Evolutionary conservation across 1,140 invertebrate genomes (phyloP).

Genomic region (Lucilia cuprina): DNA sequence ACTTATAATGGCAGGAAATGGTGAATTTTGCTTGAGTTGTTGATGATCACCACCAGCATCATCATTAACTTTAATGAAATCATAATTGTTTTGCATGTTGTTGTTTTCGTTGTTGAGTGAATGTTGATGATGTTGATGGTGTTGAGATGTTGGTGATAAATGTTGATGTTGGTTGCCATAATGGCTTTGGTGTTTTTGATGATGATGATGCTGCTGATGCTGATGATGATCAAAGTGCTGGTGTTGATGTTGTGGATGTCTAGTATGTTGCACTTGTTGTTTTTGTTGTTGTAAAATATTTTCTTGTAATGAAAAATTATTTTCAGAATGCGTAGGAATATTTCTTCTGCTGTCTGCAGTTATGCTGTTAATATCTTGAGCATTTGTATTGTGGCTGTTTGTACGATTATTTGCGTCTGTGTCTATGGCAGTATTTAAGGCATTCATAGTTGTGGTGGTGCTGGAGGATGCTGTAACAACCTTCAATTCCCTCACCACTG

Average conservation of each 20-base stretch:
- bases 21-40: neutral
- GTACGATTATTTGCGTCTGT: neutral
- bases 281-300: neutral
- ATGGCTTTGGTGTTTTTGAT: conserved; percentile 39
- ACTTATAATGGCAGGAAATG: neutral
- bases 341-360: conserved; percentile 9
- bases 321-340: neutral
- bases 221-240: conserved; percentile 26
- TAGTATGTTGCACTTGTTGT: conserved; percentile 19
- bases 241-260: conserved; percentile 37
- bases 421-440: conserved; percentile 30
- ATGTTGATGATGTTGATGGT: neutral
- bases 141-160: neutral
- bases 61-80: neutral
- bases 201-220: conserved; percentile 39
- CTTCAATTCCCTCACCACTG: neutral
- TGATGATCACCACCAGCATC: neutral
- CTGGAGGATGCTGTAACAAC: neutral
- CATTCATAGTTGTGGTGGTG: conserved; percentile 21
- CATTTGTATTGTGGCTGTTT: neutral
- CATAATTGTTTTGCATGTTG: neutral
- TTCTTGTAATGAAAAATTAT: conserved; percentile 28
- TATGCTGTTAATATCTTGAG: conserved; percentile 16
- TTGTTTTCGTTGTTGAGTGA: neutral
- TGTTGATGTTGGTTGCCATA: conserved; percentile 1